Evolutionary conservation across 2,797 vertebrate species (phyloP), one percentile per base, ranked within the genome.

Genomic region (Echeneis naucrates): DNA sequence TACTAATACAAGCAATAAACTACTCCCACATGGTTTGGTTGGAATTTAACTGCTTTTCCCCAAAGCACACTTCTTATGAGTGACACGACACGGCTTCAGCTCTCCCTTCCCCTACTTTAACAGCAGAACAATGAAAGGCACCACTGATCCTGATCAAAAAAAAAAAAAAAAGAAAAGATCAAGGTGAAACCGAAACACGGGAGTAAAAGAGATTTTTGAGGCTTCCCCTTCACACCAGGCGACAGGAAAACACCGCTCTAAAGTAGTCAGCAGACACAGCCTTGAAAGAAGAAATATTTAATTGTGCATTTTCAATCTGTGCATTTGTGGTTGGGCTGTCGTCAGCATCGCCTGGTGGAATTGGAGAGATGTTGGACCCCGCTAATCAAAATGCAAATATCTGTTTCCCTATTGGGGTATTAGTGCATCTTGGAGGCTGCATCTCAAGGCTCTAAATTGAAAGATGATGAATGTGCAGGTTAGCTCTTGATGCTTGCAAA

Each of bases 361-460:
- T 73, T 62, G 85, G 70, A 85, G 73, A 70, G 53, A 75, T n/a
- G 50, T 37, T 38, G 77, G 77, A 57, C 72, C 53, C 53, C 69
- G 44, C 82, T 92, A 91, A 93, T 94, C 89, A 90, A 92, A 91
- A 94, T 93, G 90, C 86, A 93, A 93, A 94, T 92, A 80, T 87
- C 70, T 56, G 51, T 66, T 77, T 88, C 81, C 84, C 84, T 62
- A 55, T 77, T 78, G 86, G 91, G 75, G 78, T 82, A 83, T 89
- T 90, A 91, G 88, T 76, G 70, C 87, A 83, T 92, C 81, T 80
- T 79, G 74, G 78, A 89, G 80, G 78, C 67, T 64, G 79, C 84
- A 83, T 92, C 87, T 89, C 73, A 19, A 53, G 79, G 80, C 84
- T 87, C 53, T 52, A 87, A 84, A 93, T 87, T 88, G 87, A 93